Evolutionary conservation across 2,113 vertebrate species (phyloP), one percentile per base, ranked within the genome.

Genomic region (Clarias gariepinus): DNA sequence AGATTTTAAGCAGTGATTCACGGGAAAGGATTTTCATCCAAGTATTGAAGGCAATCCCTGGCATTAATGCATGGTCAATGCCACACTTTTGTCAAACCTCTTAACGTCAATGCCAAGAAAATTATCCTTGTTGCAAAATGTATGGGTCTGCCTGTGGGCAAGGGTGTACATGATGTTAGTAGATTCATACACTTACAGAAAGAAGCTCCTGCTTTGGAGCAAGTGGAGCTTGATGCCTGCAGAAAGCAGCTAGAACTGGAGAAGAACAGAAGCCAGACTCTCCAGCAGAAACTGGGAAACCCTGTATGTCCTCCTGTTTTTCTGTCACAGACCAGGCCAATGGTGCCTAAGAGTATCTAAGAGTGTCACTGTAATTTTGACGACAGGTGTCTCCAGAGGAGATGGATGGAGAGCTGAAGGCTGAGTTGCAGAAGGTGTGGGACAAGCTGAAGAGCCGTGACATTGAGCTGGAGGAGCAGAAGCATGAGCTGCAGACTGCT

Each of bases 211-310:
- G 85, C 89, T 2, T 66, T 91, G 63, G 87, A 92, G 7, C 90
- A 61, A 66, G 77, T 89, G 30, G 90, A 94, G 88, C 88, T 93
- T 52, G 92, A 92, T 0, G 90, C 92, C 3, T 93, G 92, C 73
- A 92, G 91, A 87, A 93, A 93, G 82, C 91, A 95, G 87, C 85
- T 90, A 87, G 92, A 94, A 58, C 86, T 94, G 23, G 90, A 94
- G 69, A 90, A 82, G 77, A 94, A 86, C 88, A 89, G 90, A 55
- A 90, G 82, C 52, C 88, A 80, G 47, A 52, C 57, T 3, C 68
- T 93, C 57, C 88, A 92, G 85, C 83, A 89, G 7, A 92, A 83
- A 81, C 57, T 90, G 60, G 74, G 79, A 11, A 87, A 85, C 87
- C 86, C 87, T 77, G 68, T 86, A 74, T 53, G 84, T 79, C 33